Evolutionary conservation across 2,797 vertebrate genomes (phyloP).

Genomic region (Chelidonichthys spinosus): DNA sequence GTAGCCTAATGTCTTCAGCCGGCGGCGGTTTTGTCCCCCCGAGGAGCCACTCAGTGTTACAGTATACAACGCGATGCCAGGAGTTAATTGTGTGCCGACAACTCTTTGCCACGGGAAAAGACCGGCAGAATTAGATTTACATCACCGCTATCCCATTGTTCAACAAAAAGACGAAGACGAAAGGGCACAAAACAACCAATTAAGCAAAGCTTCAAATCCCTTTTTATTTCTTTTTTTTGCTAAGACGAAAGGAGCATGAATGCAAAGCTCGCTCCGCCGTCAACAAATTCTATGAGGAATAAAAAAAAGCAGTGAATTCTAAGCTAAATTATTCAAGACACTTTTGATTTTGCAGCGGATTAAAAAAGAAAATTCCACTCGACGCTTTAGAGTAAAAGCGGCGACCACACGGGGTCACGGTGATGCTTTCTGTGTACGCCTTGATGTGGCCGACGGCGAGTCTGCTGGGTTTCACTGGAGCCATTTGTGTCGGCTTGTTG

Average conservation of each 20-base stretch:
- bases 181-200: conserved; percentile 77
- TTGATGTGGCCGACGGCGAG: conserved; percentile 38
- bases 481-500: conserved; percentile 57
- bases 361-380: conserved; percentile 34
- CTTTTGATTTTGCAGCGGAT: conserved; percentile 54
- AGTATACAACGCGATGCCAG: conserved; percentile 72
- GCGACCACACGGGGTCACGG: conserved; percentile 29
- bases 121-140: conserved; percentile 70
- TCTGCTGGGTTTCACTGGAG: conserved; percentile 55
- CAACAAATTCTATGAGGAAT: conserved; percentile 53
- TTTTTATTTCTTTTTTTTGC: conserved; percentile 21
- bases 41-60: conserved; percentile 62
- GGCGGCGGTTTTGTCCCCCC: conserved; percentile 59
- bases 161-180: conserved; percentile 67
- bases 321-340: conserved; percentile 59
- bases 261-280: conserved; percentile 47
- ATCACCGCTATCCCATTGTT: conserved; percentile 66
- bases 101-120: conserved; percentile 67
- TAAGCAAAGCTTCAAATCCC: conserved; percentile 73
- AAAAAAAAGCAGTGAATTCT: conserved; percentile 43
- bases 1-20: conserved; percentile 54
- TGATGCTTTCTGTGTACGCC: conserved; percentile 40
- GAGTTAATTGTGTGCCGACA: conserved; percentile 80
- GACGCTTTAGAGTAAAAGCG: conserved; percentile 45
- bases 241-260: conserved; percentile 43